Evolutionary conservation across 2,888 invertebrate species (phyloP), one percentile per base, ranked within the genome.

Genomic region (Disparrhopalites patrizii): DNA sequence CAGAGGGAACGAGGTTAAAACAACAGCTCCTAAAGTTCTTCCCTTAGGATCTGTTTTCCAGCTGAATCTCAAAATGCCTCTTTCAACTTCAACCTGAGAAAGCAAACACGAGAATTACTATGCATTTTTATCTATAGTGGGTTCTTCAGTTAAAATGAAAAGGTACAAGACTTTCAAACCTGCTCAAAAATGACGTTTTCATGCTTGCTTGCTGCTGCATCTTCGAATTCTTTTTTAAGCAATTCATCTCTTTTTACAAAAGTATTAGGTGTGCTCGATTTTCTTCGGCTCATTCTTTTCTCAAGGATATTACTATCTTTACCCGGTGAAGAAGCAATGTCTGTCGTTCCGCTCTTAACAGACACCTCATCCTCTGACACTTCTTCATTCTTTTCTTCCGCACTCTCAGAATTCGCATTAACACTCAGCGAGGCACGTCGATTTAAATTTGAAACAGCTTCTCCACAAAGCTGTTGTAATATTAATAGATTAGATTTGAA

Each of bases 1-100:
- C 0, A 83, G 82, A 1, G 91, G 90, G 77, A 91, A 91, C 36
- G 83, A 84, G 1, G 88, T 83, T 76, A 86, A 83, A 62, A 87
- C 78, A 69, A 85, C 80, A 13, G 84, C 82, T 36, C 81, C 79
- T 66, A 74, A 66, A 25, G 66, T 62, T 51, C 74, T 43, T 8
- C 55, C 61, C 33, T 73, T 71, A 10, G 68, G 63, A 50, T 73
- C 72, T 2, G 66, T 63, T 55, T 68, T 68, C 74, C 74, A 74
- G 51, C 72, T 72, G 50, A 74, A 74, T n/a, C 73, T 40, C 20
- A 74, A 31, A 31, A 73, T 57, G 10, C 73, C 72, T 30, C 68
- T 56, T 56, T 74, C 72, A 18, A 72, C 23, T 61, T 74, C 74
- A 10, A 66, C 51, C 71, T 71, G 20, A 15, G 57, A 55, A 15